Conservation (phyloP, 2,797 vertebrate species). For the Manis crassicaudata region DNA sequence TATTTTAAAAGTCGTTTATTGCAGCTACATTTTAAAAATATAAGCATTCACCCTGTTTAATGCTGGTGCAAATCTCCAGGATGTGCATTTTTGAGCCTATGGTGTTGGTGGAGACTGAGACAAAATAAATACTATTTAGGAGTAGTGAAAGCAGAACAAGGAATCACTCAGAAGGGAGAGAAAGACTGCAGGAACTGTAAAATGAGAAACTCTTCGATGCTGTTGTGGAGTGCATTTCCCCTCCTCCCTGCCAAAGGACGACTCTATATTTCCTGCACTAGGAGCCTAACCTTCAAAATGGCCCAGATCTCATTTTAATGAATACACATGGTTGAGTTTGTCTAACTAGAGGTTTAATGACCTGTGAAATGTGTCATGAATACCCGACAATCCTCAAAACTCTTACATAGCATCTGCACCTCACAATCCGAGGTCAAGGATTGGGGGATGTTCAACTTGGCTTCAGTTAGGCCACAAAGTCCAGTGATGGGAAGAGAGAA, state of each 20-base stretch:
- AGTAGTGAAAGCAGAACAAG: not conserved
- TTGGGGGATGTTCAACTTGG: not conserved
- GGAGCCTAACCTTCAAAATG: conserved; percentile 70
- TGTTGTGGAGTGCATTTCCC: not conserved
- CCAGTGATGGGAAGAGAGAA: not conserved
- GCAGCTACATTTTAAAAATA: conserved; percentile 6
- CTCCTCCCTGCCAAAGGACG: conserved; percentile 59
- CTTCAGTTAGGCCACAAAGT: not conserved
- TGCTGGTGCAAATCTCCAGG: not conserved
- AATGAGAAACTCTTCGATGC: not conserved
- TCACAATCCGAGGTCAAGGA: not conserved
- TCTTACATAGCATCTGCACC: not conserved
- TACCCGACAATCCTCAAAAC: conserved; percentile 76
- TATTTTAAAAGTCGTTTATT: conserved; percentile 11
- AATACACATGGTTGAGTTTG: conserved; percentile 76
- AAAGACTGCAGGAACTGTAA: not conserved
- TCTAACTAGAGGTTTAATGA: conserved; percentile 83
- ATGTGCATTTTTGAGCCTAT: not conserved
- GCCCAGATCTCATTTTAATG: conserved; percentile 78
- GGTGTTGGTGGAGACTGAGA: not conserved
- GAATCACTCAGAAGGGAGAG: not conserved
- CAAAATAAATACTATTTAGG: not conserved
- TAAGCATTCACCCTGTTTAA: not conserved
- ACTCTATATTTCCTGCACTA: conserved; percentile 69
- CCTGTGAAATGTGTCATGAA: conserved; percentile 74